Base-by-base conservation (phyloP, 1,140 invertebrate species). In the Ruditapes philippinarum region DNA sequence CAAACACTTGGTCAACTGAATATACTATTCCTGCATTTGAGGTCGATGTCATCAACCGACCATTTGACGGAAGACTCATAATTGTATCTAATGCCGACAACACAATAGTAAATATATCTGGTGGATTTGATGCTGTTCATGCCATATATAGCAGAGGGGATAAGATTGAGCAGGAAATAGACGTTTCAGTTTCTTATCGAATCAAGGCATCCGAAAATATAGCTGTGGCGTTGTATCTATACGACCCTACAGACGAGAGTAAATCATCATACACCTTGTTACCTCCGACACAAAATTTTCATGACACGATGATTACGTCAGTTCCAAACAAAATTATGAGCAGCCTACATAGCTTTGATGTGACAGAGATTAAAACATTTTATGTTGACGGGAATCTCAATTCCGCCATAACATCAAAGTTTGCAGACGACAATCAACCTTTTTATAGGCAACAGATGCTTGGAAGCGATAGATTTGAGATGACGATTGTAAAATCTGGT, bases 51-150 rank as follows among this genome's bases (percentile, higher is more conserved):
- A 7, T 51, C 22, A 73, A 45, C 28, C 28, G 45, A 14, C 25
- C 33, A 22, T 73, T 73, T 54, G 68, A 84, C 0, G 82, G 62
- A 14, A 73, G 74, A n/a, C 25, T 84, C 5, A 7, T 73, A 11
- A n/a, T 73, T 31, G 14, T 73, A 0, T 33, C 82, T 12, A 84
- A 84, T 54, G 38, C 62, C 25, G 82, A 73, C 82, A 84, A 84
- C 49, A 84, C 82, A 1, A 73, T 73, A 38, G 68, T 84, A 0
- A 84, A 84, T 57, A 84, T 84, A 42, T 14, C 42, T 9, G 68
- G 49, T 3, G 82, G 82, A 19, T 84, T 84, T 73, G 65, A 84
- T 25, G 82, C 65, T 14, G 22, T 38, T n/a, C 25, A 73, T 33
- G 40, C 49, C 2, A 49, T 84, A 5, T 84, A 84, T 25, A 73